Base-by-base conservation (phyloP, 2,888 invertebrate species). In the Pyrochroa serraticornis region DNA sequence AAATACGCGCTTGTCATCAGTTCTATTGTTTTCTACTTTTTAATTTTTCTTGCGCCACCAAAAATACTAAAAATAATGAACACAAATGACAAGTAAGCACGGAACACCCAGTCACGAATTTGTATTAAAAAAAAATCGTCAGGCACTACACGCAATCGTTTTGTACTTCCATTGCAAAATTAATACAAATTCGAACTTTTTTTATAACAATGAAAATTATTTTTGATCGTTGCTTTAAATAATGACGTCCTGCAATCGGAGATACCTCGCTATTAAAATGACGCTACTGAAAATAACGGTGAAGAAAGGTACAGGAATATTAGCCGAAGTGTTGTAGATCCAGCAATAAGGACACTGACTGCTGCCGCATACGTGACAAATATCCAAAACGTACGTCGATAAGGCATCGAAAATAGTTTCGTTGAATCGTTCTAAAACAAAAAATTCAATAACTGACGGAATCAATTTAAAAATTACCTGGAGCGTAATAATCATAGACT, bases 401-500 rank as follows among this genome's bases (percentile, higher is more conserved):
- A 92, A 82, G 1, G 93, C 87, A 81, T 95, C 93, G 77, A 93
- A 93, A 79, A 95, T 91, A 0, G 91, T 90, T 82, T 95, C 94
- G 80, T 95, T 95, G 80, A 91, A 95, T 22, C 95, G 91, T 79
- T 95, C 95, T 92, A 8, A 83, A 83, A 63, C 54, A 46, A 58
- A 57, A 62, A 22, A 22, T 22, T 22, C n/a, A n/a, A 22, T 5
- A 22, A 22, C 22, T 22, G 22, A 22, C 5, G 22, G 22, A 22
- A n/a, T 31, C 14, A 12, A 41, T 41, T 30, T 38, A 8, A 14
- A 34, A 58, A 63, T 64, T 79, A 95, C 95, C 95, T 72, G 97
- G 97, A 50, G 96, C 92, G 80, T 97, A 97, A 78, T 95, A 97
- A 81, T 97, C 97, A 79, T 95, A 97, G 7, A 97, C 89, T 53